Base-by-base conservation (phyloP, 2,888 invertebrate genomes). In the Dorcus hopei region DNA sequence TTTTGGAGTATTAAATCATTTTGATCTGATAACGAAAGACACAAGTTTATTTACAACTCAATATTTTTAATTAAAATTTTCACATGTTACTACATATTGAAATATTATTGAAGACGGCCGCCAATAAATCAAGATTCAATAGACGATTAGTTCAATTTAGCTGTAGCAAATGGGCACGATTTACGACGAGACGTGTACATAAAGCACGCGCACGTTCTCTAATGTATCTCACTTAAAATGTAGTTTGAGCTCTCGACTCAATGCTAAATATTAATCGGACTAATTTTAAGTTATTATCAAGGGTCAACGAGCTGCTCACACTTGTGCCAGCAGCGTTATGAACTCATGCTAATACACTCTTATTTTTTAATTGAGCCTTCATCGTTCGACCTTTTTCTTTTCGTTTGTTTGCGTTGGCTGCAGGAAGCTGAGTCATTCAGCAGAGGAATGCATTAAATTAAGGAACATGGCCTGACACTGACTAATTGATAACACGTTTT, bases 241-340 rank as follows among this genome's bases (percentile, higher is more conserved):
- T 59, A 56, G 61, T 61, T 58, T 49, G 54, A 59, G 47, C 57
- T 58, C 57, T 58, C 63, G 58, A 61, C 64, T 58, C 63, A 49
- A 58, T 59, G 26, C 26, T 33, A 62, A 61, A 49, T 54, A 51
- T 58, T 66, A 69, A 68, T 69, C 67, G 61, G 62, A 65, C 67
- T 67, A 69, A 69, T 66, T 68, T 69, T 66, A 63, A 66, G 65
- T 64, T 58, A 59, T 68, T 68, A 68, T 67, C 65, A 59, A 52
- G 63, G 65, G 67, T 65, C 65, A 65, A 67, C 61, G 65, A 61
- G 64, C 66, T 57, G 50, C 54, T 54, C 52, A 47, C 57, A 43
- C 52, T 40, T 51, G 47, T 41, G 9, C 39, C 42, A 49, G 26
- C 26, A 4, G 26, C 26, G 26, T 33, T 33, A 33, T 7, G 5